These are phyloP conservation scores for Dicrostonyx torquatus DNA, from an alignment of 2,797 vertebrate species.

Conservation along the genomic window DNA sequence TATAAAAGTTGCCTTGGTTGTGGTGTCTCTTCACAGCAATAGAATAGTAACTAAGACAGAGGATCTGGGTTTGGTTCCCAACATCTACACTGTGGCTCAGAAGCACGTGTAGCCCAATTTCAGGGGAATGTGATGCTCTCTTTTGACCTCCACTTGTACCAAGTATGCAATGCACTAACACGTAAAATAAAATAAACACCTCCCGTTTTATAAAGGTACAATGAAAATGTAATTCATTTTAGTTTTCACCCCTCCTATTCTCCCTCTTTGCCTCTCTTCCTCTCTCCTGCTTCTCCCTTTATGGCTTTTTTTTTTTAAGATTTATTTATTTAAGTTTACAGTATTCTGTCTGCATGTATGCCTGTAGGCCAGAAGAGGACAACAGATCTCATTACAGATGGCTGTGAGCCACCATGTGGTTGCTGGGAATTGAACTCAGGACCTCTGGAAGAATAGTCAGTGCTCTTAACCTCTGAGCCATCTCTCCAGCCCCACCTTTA, in stretches of 20 bases:
- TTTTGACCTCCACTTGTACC: not conserved
- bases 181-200: not conserved
- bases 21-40: not conserved
- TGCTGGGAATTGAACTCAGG: no score
- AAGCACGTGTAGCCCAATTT: not conserved
- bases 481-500: no score
- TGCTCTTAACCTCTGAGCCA: no score
- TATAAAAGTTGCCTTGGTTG: not conserved
- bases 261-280: not conserved
- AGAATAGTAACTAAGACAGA: not conserved
- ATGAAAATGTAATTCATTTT: slow-evolving; percentile 29
- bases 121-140: not conserved
- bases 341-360: no score
- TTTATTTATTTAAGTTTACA: no score
- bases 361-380: no score
- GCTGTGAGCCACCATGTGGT: no score
- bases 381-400: no score
- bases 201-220: not conserved
- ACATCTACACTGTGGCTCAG: not conserved
- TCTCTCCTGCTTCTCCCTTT: not conserved
- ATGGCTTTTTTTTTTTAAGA: no score
- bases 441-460: no score
- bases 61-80: not conserved
- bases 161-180: not conserved
- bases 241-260: not conserved